Base-by-base conservation (phyloP, 2,113 vertebrate genomes). In the Microcebus ravelobensis region DNA sequence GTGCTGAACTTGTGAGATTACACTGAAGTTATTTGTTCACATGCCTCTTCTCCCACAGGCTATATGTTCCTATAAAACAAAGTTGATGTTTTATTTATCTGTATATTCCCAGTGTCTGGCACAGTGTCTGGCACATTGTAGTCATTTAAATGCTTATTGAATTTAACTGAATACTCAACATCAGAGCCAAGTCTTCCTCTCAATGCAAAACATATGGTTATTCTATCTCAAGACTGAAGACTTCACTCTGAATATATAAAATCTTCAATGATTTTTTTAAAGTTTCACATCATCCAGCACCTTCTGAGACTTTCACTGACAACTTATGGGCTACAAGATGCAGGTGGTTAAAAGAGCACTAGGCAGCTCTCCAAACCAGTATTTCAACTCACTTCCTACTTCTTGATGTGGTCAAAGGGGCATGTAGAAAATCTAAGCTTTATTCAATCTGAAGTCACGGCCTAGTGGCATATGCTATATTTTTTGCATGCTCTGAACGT, bases 401-500 rank as follows among this genome's bases (percentile, higher is more conserved):
- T 63, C 57, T 50, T 36, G 3, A 42, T 42, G 31, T 70, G 84
- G 92, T 74, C 61, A 91, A 73, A 91, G 95, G 8, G 45, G 23
- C 59, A 81, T 10, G 42, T 3, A 52, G 67, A 91, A 96, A 77
- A 95, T 80, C 23, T 70, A 91, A 74, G 42, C 73, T 71, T 94
- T 88, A 45, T 80, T 95, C 89, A 50, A 20, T 95, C 87, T 91
- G 82, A 91, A 96, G 73, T 96, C 86, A 96, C 9, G 17, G 34
- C 79, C 3, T 50, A 68, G 83, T 9, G 39, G 70, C 12, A 91
- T 27, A 89, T 73, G 93, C 12, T 68, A 18, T 50, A n/a, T 73
- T 80, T 82, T 59, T 79, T 73, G 7, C 68, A 39, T 25, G 14
- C 11, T 73, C 73, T 79, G 50, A 83, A 63, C n/a, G 8, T 42